Conservation (phyloP, 2,113 vertebrate species). For the Ciconia boyciana region DNA sequence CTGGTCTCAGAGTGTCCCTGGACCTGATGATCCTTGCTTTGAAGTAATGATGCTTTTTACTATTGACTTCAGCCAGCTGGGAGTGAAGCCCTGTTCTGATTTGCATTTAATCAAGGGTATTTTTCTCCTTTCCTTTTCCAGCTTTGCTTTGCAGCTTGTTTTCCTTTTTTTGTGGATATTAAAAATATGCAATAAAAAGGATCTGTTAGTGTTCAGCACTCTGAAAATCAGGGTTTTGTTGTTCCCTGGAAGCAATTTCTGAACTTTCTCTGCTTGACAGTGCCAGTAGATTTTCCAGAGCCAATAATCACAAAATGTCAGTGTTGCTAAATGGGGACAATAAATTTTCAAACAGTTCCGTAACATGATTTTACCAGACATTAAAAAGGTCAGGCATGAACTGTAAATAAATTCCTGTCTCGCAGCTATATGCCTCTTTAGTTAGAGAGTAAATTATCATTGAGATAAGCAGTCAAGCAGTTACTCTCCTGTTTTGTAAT, state of each 20-base stretch:
- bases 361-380: slow-evolving; percentile 20
- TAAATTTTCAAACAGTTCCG: slow-evolving; percentile 38
- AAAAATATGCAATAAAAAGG: background rate
- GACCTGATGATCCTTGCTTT: background rate
- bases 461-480: background rate
- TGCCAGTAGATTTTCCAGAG: slow-evolving; percentile 19
- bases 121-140: slow-evolving; percentile 38
- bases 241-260: background rate
- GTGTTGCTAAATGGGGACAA: slow-evolving; percentile 19
- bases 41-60: background rate
- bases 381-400: slow-evolving; percentile 52
- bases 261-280: slow-evolving; percentile 18
- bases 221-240: slow-evolving; percentile 9
- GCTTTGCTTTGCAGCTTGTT: slow-evolving; percentile 1
- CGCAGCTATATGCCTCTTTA: background rate
- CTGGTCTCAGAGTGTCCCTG: background rate
- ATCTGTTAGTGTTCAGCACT: background rate
- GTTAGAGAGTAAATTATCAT: slow-evolving; percentile 21
- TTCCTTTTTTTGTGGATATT: background rate
- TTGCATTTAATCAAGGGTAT: slow-evolving; percentile 48
- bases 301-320: slow-evolving; percentile 56
- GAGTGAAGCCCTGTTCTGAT: background rate
- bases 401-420: slow-evolving; percentile 54
- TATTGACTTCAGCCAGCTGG: slow-evolving; percentile 25
- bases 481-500: background rate